phyloP scores from a whole-genome alignment of 2,888 invertebrate genomes.

The Ennomos quercinarius region DNA sequence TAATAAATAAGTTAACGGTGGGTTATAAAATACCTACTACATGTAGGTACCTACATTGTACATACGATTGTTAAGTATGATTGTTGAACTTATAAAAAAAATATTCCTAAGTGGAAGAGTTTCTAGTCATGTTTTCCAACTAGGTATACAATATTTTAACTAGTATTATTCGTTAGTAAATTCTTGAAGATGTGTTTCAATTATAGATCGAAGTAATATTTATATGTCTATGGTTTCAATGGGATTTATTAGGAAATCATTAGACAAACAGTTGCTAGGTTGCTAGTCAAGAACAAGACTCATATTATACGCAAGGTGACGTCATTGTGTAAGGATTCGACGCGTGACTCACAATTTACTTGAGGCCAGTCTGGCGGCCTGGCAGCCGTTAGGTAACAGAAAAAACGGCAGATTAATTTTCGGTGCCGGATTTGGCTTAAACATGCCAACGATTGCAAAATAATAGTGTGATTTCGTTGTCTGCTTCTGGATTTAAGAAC shows the following conservation, averaged over 20 bases:
- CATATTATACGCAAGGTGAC: conserved; percentile 60
- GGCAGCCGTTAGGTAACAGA: conserved; percentile 45
- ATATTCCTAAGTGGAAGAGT: no score
- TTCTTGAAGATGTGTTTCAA: no score
- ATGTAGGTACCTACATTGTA: no score
- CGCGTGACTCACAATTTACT: conserved; percentile 64
- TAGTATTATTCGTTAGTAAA: no score
- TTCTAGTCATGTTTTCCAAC: no score
- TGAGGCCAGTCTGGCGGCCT: conserved; percentile 50
- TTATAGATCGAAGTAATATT: no score
- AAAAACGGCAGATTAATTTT: conserved; percentile 39
- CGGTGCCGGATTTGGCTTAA: conserved; percentile 23
- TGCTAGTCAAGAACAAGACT: conserved; percentile 41
- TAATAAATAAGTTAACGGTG: no score
- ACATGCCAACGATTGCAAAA: conserved; percentile 18
- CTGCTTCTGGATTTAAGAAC: conserved; percentile 21
- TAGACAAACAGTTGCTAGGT: conserved; percentile 11
- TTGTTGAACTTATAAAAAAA: no score
- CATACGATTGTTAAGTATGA: no score
- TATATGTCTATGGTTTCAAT: neutral
- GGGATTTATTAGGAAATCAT: neutral
- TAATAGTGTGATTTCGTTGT: conserved; percentile 9
- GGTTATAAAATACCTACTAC: no score
- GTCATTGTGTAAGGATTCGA: conserved; percentile 69
- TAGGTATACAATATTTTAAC: no score